phyloP scores from a whole-genome alignment of 2,113 vertebrate species.

The Fregetta grallaria region DNA sequence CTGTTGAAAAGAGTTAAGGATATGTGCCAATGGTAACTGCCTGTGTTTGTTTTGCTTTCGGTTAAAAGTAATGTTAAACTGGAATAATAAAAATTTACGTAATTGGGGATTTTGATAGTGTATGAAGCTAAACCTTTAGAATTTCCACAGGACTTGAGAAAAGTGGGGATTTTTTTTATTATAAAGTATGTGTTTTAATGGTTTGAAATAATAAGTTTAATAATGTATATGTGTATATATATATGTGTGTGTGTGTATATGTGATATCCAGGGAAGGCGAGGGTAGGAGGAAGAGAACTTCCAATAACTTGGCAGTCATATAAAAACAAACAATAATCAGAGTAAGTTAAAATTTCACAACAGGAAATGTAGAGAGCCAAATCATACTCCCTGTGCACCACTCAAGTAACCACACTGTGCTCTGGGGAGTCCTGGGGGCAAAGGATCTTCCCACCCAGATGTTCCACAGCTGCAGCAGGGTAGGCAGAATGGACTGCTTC shows the following conservation, averaged over 20 bases:
- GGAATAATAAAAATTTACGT: not conserved
- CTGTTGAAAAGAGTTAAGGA: not conserved
- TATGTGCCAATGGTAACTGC: slow-evolving; percentile 15
- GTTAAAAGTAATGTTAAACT: slow-evolving; percentile 12
- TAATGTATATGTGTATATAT: not conserved
- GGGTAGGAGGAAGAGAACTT: not conserved
- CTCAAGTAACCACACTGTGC: not conserved
- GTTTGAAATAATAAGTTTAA: not conserved
- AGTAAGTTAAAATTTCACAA: slow-evolving; percentile 42
- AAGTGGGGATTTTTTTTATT: not conserved
- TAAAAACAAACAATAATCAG: slow-evolving; percentile 45
- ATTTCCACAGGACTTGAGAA: not conserved
- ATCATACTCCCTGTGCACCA: not conserved
- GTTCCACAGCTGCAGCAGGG: slow-evolving; percentile 41
- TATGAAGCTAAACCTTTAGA: not conserved
- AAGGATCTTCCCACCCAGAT: slow-evolving; percentile 44
- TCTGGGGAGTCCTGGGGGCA: slow-evolving; percentile 2
- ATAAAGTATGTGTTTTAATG: not conserved
- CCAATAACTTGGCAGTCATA: slow-evolving; percentile 30
- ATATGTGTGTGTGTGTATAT: not conserved
- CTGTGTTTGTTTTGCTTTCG: slow-evolving; percentile 17
- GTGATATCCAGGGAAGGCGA: not conserved
- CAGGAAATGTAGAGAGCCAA: slow-evolving; percentile 44
- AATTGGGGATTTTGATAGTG: not conserved
- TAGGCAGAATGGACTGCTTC: not conserved